Evolutionary conservation across 2,113 vertebrate genomes (phyloP), one percentile per base, ranked within the genome.

Genomic region (Datnioides undecimradiatus): DNA sequence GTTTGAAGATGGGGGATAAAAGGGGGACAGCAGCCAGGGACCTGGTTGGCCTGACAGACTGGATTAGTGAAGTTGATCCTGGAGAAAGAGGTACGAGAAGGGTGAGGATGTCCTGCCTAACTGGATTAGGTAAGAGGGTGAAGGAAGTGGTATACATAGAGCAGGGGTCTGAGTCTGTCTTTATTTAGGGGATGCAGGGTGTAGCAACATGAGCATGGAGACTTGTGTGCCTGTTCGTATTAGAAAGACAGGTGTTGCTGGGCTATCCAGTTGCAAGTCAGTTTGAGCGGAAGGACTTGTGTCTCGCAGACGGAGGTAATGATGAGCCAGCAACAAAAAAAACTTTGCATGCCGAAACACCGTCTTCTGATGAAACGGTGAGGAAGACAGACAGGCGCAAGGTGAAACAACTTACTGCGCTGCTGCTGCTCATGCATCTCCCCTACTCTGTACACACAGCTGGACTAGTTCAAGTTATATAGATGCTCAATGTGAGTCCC

Each of bases 1-100:
- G 90, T 95, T 95, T 95, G 94, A 95, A 93, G 94, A 86, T 76
- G 75, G 82, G 62, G 85, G 92, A 95, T 95, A 88, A 95, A 95
- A 95, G 89, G 72, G 59, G 73, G 82, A 74, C 74, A 40, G 79
- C 59, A 77, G 83, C 81, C 83, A 80, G 60, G 54, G 83, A 84
- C 87, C 88, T 65, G 51, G 75, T 79, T 85, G 85, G 83, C 81
- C 89, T 87, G 90, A 90, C 93, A 89, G 79, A 85, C 91, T 63
- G 41, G 71, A 93, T 94, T 93, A 91, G 88, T 73, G 54, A 51
- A 36, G 76, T 51, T 36, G 0, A 67, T 83, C 55, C 55, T 33
- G 40, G 73, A 45, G 71, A 58, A 54, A 46, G 74, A 77, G 64
- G 64, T 59, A 71, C 25, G 65, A 76, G 80, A 73, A 40, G 55